phyloP scores from a whole-genome alignment of 35 echinoderm and acorn worm species.

The Heliocidaris erythrogramma region DNA sequence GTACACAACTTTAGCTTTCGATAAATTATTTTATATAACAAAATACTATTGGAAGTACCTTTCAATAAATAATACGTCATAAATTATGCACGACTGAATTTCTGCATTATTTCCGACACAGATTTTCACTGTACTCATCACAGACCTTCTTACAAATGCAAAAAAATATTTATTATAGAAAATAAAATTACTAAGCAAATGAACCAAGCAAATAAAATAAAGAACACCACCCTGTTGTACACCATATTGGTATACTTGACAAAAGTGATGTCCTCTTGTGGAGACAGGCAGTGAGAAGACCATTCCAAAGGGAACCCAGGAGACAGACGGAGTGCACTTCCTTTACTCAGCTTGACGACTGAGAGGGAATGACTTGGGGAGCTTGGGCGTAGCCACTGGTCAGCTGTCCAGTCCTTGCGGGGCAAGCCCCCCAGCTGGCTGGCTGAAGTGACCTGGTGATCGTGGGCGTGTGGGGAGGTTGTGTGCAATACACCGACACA shows the following conservation, averaged over 20 bases:
- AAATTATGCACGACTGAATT: too few species aligned
- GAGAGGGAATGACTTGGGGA: background rate
- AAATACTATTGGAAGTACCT: too few species aligned
- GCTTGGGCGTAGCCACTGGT: background rate
- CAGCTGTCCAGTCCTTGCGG: constrained; percentile 2
- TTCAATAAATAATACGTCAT: too few species aligned
- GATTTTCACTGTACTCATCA: too few species aligned
- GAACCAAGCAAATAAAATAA: background rate
- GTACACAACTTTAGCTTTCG: too few species aligned
- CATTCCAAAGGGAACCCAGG: background rate
- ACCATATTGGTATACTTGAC: background rate
- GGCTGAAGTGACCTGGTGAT: background rate
- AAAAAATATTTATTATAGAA: too few species aligned
- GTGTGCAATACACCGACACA: constrained; percentile 21
- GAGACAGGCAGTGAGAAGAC: background rate
- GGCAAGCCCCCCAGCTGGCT: constrained; percentile 1
- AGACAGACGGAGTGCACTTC: background rate
- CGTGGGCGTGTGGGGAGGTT: constrained; percentile 5
- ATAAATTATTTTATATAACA: too few species aligned
- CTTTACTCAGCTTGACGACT: background rate
- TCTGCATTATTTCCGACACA: too few species aligned
- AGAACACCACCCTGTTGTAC: constrained; percentile 34
- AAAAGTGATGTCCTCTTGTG: constrained; percentile 25
- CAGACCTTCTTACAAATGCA: too few species aligned
- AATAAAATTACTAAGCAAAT: background rate